Base-by-base conservation (phyloP, 1,140 invertebrate genomes). In the Aphaenogaster floridana region DNA sequence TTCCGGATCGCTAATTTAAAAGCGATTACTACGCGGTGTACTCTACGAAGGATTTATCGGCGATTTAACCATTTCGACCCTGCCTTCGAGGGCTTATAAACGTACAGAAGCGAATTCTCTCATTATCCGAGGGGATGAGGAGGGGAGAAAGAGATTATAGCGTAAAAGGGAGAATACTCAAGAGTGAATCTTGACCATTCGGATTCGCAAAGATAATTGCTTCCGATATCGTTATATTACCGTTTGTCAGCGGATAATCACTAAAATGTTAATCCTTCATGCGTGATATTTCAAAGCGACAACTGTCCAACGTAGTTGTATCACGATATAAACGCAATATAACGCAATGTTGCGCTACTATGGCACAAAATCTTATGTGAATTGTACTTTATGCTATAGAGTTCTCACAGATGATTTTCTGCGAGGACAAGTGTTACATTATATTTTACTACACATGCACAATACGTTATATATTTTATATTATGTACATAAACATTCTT, bases 1-100 rank as follows among this genome's bases (percentile, higher is more conserved):
- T 84, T 84, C 69, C 69, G 80, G 80, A 74, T 50, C 13, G 45
- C 42, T 76, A 84, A 84, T 84, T 84, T 84, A 84, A 84, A 84
- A 84, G 54, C 69, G 54, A 76, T 76, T 63, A 63, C 42, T 28
- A 15, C 8, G 28, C 68, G 57, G 13, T 42, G 7, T 28, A 74
- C 17, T 74, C 68, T n/a, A 71, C 17, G 42, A 61, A 7, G 28
- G 80, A 83, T 83, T 74, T 74, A 83, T 83, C 80, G 68, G 50
- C 54, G 13, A 83, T 83, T 80, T 72, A 83, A 72, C 42, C 28
- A 54, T 72, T 83, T 59, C 52, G 15, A 72, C 7, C 6, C 6
- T 83, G 11, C 52, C 17, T 13, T 36, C 17, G 17, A 13, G 52
- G 48, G 6, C 45, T 71, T 45, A 59, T 81, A 42, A 57, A n/a